These are phyloP conservation scores for Amphiprion clarkii DNA, from an alignment of 2,797 vertebrate species.

Conservation along the genomic window DNA sequence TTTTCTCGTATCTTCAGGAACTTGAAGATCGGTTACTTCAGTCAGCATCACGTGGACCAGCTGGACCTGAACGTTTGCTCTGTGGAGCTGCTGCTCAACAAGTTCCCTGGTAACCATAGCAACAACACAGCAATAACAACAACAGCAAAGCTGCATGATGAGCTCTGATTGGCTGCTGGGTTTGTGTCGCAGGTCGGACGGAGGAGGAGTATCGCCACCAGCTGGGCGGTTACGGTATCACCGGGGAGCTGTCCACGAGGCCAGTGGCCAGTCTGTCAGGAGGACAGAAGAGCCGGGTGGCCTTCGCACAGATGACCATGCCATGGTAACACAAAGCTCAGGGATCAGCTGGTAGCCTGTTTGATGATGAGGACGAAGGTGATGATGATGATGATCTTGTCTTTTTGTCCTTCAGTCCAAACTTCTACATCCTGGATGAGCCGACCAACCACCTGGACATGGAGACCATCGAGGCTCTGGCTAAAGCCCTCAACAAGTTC, in stretches of 20 bases:
- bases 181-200: slow-evolving; percentile 83
- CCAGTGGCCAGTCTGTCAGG: slow-evolving; percentile 95
- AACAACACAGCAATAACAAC: not conserved
- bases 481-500: slow-evolving; percentile 92
- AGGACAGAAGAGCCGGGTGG: slow-evolving; percentile 97
- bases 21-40: slow-evolving; percentile 97
- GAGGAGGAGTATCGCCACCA: slow-evolving; percentile 98
- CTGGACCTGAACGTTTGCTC: slow-evolving; percentile 95
- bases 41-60: slow-evolving; percentile 97
- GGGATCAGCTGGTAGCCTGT: not conserved
- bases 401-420: slow-evolving; percentile 87
- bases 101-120: slow-evolving; percentile 90
- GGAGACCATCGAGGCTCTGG: slow-evolving; percentile 97
- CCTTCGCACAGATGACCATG: slow-evolving; percentile 99
- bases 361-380: not conserved
- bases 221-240: slow-evolving; percentile 94
- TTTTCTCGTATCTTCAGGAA: slow-evolving; percentile 81
- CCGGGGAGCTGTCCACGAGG: slow-evolving; percentile 92
- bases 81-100: slow-evolving; percentile 93
- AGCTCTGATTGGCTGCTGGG: slow-evolving; percentile 3
- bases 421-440: slow-evolving; percentile 97
- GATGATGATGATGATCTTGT: not conserved
- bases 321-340: slow-evolving; percentile 83
- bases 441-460: slow-evolving; percentile 98
- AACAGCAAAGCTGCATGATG: rapidly evolving